These are phyloP conservation scores for Grammomys dolichurus DNA, from an alignment of 2,113 vertebrate species.

Conservation along the genomic window DNA sequence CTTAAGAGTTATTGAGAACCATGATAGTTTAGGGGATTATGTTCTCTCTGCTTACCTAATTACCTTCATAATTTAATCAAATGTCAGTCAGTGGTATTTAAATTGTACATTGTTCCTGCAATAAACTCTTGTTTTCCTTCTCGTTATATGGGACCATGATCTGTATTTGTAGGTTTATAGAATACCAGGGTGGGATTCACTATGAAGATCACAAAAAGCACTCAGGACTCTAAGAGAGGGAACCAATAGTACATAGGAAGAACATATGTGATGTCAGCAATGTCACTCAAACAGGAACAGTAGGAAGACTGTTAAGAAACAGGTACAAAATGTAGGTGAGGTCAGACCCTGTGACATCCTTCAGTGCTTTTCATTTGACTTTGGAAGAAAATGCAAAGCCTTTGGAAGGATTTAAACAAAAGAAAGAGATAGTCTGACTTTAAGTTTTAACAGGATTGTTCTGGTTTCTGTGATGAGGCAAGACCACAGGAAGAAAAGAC, in stretches of 20 bases:
- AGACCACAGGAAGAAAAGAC: accelerated
- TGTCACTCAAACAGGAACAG: not conserved
- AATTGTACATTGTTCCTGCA: not conserved
- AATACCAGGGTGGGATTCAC: too few relatives aligned
- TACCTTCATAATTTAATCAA: not conserved
- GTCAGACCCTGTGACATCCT: not conserved
- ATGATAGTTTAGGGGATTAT: not conserved
- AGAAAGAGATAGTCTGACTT: not conserved
- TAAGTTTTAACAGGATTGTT: not conserved
- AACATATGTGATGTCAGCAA: accelerated
- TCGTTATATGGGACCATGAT: not conserved
- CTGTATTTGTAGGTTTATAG: not conserved
- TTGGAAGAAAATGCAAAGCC: not conserved
- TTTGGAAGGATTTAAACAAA: not conserved
- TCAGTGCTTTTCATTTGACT: not conserved
- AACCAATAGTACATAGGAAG: not conserved
- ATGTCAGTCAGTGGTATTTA: not conserved
- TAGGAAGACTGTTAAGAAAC: not conserved
- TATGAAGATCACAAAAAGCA: not conserved
- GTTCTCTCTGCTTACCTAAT: not conserved
- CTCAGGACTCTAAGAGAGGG: not conserved
- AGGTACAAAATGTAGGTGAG: not conserved
- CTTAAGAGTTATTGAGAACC: not conserved
- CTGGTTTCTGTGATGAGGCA: not conserved
- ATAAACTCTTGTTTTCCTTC: not conserved